Percentiles rank a stretch among this genome's conserved stretches.
These are phyloP conservation scores for Marmota flaviventris DNA, from an alignment of 2,113 vertebrate species.

Conservation along the genomic window DNA sequence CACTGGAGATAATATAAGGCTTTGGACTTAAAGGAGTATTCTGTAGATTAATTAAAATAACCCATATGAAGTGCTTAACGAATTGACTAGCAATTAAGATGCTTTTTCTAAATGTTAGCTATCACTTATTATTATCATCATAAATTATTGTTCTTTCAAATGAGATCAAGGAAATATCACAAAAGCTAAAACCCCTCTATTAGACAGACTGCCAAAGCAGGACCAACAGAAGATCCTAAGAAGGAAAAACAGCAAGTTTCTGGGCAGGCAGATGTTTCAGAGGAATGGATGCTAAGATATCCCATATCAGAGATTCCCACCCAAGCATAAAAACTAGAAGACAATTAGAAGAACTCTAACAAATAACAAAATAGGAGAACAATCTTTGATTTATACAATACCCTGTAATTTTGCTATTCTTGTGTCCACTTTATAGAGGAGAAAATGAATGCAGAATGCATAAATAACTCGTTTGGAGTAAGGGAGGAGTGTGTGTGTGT, in stretches of 20 bases:
- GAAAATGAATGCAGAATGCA: constrained; percentile 26
- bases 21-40: not conserved
- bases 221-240: not conserved
- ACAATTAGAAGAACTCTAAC: not conserved
- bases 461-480: not conserved
- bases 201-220: not conserved
- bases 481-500: no score
- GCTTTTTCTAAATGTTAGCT: not conserved
- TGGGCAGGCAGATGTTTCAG: not conserved
- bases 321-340: not conserved
- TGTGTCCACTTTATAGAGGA: constrained; percentile 6
- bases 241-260: not conserved
- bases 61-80: not conserved
- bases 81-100: not conserved
- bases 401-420: not conserved
- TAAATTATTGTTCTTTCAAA: constrained; percentile 44
- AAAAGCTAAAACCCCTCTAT: not conserved
- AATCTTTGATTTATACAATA: not conserved
- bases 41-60: constrained; percentile 3
- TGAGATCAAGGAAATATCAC: not conserved
- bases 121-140: not conserved
- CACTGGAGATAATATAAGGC: not conserved
- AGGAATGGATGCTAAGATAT: not conserved
- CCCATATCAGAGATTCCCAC: not conserved
- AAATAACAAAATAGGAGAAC: not conserved